phyloP scores from a whole-genome alignment of 2,113 vertebrate genomes.

The Polyodon spathula region DNA sequence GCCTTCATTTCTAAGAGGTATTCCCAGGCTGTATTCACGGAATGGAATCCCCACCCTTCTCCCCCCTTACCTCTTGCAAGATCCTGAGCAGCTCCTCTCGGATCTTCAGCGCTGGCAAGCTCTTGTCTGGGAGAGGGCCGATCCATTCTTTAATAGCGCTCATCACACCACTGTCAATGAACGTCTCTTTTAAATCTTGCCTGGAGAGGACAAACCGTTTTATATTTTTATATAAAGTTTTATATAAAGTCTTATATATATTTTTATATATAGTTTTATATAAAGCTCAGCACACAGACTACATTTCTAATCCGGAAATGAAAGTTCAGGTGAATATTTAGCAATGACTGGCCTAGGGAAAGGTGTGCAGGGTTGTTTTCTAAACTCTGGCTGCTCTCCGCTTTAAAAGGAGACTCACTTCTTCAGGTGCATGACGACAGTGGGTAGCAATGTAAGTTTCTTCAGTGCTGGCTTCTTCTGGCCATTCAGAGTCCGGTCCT shows the following conservation, averaged over 20 bases:
- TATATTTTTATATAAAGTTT: too few species aligned
- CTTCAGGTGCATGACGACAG: slow-evolving; percentile 96
- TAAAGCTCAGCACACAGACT: slow-evolving; percentile 7
- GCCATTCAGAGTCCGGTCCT: slow-evolving; percentile 87
- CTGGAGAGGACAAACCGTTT: slow-evolving; percentile 47
- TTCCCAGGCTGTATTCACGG: background rate
- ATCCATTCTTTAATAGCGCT: slow-evolving; percentile 97
- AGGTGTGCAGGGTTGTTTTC: too few species aligned
- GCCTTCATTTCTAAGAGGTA: background rate
- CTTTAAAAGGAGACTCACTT: slow-evolving; percentile 64
- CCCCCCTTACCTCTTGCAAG: slow-evolving; percentile 82
- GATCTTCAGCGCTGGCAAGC: slow-evolving; percentile 86
- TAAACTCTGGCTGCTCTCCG: too few species aligned
- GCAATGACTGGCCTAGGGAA: too few species aligned
- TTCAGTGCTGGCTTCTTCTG: slow-evolving; percentile 95
- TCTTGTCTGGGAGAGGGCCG: slow-evolving; percentile 88
- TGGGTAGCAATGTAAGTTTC: slow-evolving; percentile 87
- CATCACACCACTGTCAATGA: slow-evolving; percentile 98
- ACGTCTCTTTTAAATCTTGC: slow-evolving; percentile 95
- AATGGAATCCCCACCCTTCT: too few species aligned
- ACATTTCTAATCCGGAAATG: too few species aligned
- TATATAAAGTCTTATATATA: too few species aligned
- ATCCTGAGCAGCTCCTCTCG: slow-evolving; percentile 87
- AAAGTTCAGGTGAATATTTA: too few species aligned
- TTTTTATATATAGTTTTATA: too few species aligned